Evolutionary conservation across 2,888 invertebrate species (phyloP), one percentile per base, ranked within the genome.

Genomic region (Xanthia icteritia): DNA sequence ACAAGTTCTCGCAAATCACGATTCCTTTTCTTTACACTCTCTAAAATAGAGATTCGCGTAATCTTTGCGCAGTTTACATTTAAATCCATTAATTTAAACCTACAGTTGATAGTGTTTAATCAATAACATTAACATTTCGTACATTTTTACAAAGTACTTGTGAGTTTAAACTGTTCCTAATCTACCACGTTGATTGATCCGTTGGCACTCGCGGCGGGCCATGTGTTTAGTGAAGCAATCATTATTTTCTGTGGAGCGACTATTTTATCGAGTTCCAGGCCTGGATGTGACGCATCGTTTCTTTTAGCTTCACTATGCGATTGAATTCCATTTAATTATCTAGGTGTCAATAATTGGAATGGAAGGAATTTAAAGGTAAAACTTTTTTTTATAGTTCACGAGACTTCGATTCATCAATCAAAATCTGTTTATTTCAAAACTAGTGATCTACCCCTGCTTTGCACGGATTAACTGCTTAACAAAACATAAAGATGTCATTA

Each of bases 261-360:
- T 86, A 83, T 84, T 89, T 89, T 88, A 89, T 88, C 86, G 76
- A 75, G 69, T 82, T 86, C 79, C 83, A 73, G 81, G 79, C 71
- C 60, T 80, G 73, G 63, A 79, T 74, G 84, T 89, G 90, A 90
- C 84, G 91, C 91, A 90, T 84, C 69, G 83, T 84, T 88, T 84
- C 85, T 86, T 87, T 81, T 76, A 86, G 77, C 76, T 73, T 70
- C 36, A 71, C 65, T 60, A 27, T 42, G 15, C 11, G 39, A 70
- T 81, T 72, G 54, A 69, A 77, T 77, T 74, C 71, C 5, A 74
- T 85, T 77, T 23, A 69, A 83, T 66, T 77, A 68, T 64, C 31
- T 56, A 39, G 31, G 11, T 71, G 66, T 71, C 71, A 83, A 76
- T 81, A 51, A 76, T 17, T 9, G 13, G 0, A 69, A 65, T 42